Percentiles rank a stretch among this genome's conserved stretches.
These are phyloP conservation scores for Drosophila limbata DNA, from an alignment of 2,888 invertebrate genomes.

Conservation along the genomic window DNA sequence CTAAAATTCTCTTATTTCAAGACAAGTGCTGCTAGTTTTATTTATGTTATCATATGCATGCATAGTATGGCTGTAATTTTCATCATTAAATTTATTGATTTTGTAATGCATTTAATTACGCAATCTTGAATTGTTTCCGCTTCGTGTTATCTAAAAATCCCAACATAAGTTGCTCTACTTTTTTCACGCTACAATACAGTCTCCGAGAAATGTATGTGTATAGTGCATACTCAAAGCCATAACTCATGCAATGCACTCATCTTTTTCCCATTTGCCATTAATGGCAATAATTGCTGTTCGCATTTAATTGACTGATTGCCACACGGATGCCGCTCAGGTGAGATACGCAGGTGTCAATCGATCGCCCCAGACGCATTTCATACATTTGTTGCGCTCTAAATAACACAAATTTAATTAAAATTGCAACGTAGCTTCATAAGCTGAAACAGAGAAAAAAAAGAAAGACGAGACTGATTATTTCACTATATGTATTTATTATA, in stretches of 20 bases:
- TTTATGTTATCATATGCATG: no score
- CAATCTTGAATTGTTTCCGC: constrained; percentile 29
- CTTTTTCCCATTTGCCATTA: constrained; percentile 60
- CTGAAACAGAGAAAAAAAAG: neutral
- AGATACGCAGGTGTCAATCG: constrained; percentile 59
- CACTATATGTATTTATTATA: neutral
- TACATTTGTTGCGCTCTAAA: constrained; percentile 72
- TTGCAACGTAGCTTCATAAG: constrained; percentile 33
- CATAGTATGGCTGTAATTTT: no score
- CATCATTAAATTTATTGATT: neutral
- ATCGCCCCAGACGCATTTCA: constrained; percentile 13
- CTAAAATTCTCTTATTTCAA: no score
- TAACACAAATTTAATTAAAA: constrained; percentile 78
- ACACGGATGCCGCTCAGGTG: constrained; percentile 37
- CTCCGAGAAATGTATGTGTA: neutral
- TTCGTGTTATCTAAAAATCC: constrained; percentile 3
- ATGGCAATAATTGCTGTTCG: constrained; percentile 62
- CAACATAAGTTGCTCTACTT: constrained; percentile 19
- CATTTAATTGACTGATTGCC: constrained; percentile 78
- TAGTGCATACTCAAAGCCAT: constrained; percentile 21
- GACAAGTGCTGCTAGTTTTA: no score
- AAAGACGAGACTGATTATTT: neutral
- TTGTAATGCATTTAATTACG: constrained; percentile 9
- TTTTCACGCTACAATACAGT: neutral
- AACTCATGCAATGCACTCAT: constrained; percentile 54